Conservation (phyloP, 2,797 vertebrate species). For the Acipenser oxyrinchus region DNA sequence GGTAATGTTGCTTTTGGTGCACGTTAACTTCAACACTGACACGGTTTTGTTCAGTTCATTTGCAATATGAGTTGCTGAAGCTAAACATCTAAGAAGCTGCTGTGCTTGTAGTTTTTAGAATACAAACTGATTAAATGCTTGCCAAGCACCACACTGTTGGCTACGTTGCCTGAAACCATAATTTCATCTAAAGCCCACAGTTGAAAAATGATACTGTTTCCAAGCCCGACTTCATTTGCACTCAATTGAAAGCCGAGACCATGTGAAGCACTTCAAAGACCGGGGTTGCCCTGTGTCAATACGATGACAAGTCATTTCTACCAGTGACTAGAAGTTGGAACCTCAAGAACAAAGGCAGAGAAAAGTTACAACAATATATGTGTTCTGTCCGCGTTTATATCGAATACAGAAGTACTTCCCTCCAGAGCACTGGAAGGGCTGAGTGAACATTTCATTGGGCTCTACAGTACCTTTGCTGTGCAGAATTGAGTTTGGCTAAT, state of each 20-base stretch:
- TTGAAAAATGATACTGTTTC: neutral
- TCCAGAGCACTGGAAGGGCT: too few species aligned
- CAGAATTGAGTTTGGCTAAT: too few species aligned
- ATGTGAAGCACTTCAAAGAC: neutral
- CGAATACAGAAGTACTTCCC: too few species aligned
- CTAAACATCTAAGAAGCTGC: neutral
- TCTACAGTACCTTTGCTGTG: too few species aligned
- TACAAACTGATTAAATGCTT: neutral
- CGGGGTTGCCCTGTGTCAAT: neutral
- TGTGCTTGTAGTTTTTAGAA: constrained; percentile 1
- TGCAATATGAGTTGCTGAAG: neutral
- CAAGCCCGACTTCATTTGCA: neutral
- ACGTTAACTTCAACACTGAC: too few species aligned
- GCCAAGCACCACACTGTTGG: neutral
- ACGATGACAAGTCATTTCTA: neutral
- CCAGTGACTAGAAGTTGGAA: too few species aligned
- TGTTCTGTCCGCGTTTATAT: too few species aligned
- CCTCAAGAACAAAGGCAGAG: too few species aligned
- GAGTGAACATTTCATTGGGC: too few species aligned
- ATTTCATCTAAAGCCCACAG: neutral
- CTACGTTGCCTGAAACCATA: neutral
- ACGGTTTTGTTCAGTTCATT: neutral
- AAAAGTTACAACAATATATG: too few species aligned
- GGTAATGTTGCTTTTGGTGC: too few species aligned
- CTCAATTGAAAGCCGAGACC: neutral